Evolutionary conservation across 2,113 vertebrate genomes (phyloP).

Genomic region (Lepus timidus): DNA sequence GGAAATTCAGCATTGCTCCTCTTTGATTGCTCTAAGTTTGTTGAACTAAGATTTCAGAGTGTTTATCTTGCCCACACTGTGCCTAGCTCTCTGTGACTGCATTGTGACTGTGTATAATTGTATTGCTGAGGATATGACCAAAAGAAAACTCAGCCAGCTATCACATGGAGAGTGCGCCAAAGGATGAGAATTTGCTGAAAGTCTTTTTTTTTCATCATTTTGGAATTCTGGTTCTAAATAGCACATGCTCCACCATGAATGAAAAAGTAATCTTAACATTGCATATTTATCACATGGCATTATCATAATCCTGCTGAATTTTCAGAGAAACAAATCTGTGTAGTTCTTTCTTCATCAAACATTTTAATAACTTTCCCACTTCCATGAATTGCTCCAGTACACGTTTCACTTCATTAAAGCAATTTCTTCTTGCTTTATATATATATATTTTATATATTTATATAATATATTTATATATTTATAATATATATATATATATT

Average conservation of each 20-base stretch:
- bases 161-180: neutral
- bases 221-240: neutral
- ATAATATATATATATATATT: no score
- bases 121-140: neutral
- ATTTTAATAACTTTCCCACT: slow-evolving; percentile 15
- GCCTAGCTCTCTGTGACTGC: neutral
- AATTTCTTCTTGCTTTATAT: neutral
- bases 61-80: neutral
- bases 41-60: slow-evolving; percentile 17
- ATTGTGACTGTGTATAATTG: neutral
- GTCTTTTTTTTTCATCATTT: neutral
- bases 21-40: neutral
- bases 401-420: neutral
- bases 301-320: slow-evolving; percentile 8
- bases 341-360: neutral
- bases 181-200: neutral
- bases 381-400: neutral
- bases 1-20: neutral
- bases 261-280: neutral
- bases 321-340: neutral
- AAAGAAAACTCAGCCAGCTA: neutral
- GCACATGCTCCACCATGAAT: neutral
- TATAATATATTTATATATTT: no score
- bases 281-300: neutral
- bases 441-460: no score